Percentiles rank a stretch among this genome's conserved stretches.
phyloP scores from a whole-genome alignment of 2,888 invertebrate genomes.

The Hybos culiciformis region DNA sequence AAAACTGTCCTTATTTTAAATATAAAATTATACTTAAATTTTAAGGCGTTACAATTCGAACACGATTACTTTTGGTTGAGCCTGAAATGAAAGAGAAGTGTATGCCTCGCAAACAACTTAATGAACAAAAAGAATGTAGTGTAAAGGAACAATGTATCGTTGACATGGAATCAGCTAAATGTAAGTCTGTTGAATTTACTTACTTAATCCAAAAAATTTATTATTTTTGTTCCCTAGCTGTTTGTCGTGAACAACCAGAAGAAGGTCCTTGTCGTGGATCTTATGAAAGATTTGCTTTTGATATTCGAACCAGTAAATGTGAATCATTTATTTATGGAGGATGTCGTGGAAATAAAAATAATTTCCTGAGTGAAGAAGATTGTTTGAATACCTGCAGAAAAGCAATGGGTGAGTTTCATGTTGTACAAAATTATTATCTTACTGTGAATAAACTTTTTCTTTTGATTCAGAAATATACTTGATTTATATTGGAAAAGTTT shows the following conservation, averaged over 20 bases:
- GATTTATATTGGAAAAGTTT: neutral
- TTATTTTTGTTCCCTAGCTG: constrained; percentile 48
- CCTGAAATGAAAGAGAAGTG: constrained; percentile 52
- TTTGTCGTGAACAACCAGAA: constrained; percentile 67
- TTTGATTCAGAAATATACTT: neutral
- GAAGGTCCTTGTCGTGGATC: constrained; percentile 77
- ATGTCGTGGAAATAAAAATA: constrained; percentile 82
- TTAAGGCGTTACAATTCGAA: constrained; percentile 59
- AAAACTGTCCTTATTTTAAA: too few species aligned
- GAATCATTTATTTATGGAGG: constrained; percentile 79
- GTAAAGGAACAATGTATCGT: constrained; percentile 55
- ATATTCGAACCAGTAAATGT: constrained; percentile 59
- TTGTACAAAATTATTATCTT: neutral
- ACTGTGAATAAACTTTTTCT: neutral
- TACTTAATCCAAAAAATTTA: too few species aligned
- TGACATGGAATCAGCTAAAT: constrained; percentile 62
- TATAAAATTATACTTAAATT: too few species aligned
- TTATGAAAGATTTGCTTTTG: constrained; percentile 81
- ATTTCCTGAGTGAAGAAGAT: constrained; percentile 69
- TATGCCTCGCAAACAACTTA: constrained; percentile 50
- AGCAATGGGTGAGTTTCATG: constrained; percentile 12
- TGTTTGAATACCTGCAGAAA: constrained; percentile 53
- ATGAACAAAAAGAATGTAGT: constrained; percentile 60
- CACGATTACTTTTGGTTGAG: constrained; percentile 54
- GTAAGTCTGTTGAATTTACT: constrained; percentile 42